Evolutionary conservation across 2,113 vertebrate species (phyloP).

Genomic region (Thermophis baileyi): DNA sequence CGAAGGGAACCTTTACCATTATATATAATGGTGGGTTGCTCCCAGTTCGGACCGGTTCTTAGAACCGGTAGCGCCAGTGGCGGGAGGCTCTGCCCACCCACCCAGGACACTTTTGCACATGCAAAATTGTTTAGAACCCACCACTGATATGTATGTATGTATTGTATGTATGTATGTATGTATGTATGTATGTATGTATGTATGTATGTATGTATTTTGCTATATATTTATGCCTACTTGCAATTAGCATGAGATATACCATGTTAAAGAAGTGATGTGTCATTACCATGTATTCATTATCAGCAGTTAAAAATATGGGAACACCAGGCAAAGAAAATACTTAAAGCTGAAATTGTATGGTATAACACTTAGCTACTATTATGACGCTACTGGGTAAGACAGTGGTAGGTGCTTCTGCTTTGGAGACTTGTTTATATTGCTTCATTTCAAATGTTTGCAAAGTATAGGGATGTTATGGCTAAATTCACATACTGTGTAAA

Average conservation of each 20-base stretch:
- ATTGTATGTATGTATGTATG: no score
- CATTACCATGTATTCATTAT: slow-evolving; percentile 15
- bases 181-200: no score
- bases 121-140: no score
- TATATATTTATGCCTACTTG: no score
- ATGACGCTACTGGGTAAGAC: slow-evolving; percentile 2
- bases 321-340: slow-evolving; percentile 7
- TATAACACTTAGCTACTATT: slow-evolving; percentile 9
- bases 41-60: no score
- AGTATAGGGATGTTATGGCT: not conserved
- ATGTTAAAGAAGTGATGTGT: not conserved
- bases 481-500: not conserved
- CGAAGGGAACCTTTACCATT: no score
- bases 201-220: no score
- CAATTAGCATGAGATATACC: slow-evolving; percentile 3
- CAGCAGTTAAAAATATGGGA: not conserved
- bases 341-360: slow-evolving; percentile 8
- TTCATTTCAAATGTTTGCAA: not conserved
- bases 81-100: no score
- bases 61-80: no score
- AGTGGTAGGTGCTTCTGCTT: not conserved
- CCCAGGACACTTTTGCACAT: no score
- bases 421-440: not conserved
- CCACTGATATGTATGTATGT: no score
- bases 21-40: no score